Percentiles rank a stretch among this genome's conserved stretches.
Evolutionary conservation across 92 coral and sea anemone genomes (phyloP).

Genomic region (Palythoa heliodiscus): DNA sequence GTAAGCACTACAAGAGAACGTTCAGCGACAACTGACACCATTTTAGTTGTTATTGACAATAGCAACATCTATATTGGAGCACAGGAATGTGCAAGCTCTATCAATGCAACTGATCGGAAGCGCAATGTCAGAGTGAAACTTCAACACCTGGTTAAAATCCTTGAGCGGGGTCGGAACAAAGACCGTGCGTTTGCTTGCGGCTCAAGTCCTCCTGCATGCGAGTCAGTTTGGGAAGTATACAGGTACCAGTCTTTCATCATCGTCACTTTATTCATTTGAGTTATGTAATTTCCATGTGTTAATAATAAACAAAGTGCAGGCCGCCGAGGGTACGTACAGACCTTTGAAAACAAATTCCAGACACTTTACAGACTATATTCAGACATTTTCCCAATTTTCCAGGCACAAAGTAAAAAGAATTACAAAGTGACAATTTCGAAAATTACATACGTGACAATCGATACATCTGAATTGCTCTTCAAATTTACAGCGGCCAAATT

Average conservation of each 20-base stretch:
- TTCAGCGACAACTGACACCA: slow-evolving; percentile 36
- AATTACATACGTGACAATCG: too few species aligned
- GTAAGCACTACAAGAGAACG: slow-evolving; percentile 4
- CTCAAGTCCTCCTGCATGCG: slow-evolving; percentile 97
- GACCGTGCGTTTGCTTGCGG: slow-evolving; percentile 89
- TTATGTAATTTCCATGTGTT: neutral
- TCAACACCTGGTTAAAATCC: slow-evolving; percentile 89
- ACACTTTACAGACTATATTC: too few species aligned
- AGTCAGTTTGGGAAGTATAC: slow-evolving; percentile 98
- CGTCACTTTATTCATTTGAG: neutral
- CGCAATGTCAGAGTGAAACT: slow-evolving; percentile 91
- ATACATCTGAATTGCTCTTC: too few species aligned
- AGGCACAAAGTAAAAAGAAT: too few species aligned
- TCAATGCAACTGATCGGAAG: slow-evolving; percentile 76
- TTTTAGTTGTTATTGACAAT: slow-evolving; percentile 88
- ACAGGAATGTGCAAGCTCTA: slow-evolving; percentile 88
- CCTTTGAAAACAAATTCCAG: too few species aligned
- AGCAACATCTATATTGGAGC: slow-evolving; percentile 98
- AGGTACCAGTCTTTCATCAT: slow-evolving; percentile 50
- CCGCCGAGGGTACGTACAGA: too few species aligned
- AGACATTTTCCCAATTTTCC: too few species aligned
- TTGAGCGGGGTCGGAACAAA: slow-evolving; percentile 77
- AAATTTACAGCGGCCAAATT: too few species aligned
- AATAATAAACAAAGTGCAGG: too few species aligned
- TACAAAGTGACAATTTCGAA: too few species aligned